Conservation (phyloP, 1,140 invertebrate genomes). For the Solenopsis invicta region DNA sequence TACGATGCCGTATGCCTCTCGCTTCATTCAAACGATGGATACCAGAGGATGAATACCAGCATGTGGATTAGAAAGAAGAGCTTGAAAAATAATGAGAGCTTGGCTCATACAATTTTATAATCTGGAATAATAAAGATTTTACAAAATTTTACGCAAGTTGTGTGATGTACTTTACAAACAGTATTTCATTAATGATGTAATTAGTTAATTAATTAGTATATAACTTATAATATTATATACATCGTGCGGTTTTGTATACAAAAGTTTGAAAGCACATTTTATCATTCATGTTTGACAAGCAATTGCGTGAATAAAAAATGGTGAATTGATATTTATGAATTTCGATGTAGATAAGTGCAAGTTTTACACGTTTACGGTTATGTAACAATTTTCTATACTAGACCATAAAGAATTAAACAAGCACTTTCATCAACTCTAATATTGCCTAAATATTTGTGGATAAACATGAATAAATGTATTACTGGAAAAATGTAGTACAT, state of each 20-base stretch:
- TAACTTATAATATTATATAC: background rate
- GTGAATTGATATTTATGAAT: background rate
- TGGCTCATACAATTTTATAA: slow-evolving; percentile 5
- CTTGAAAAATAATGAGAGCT: slow-evolving; percentile 2
- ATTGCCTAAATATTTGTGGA: background rate
- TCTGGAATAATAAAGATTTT: background rate
- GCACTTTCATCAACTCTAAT: background rate
- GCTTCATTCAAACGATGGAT: slow-evolving; percentile 34
- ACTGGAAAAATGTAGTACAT: background rate
- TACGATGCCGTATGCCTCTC: background rate
- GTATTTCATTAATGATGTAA: background rate
- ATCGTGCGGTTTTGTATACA: background rate
- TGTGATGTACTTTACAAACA: background rate
- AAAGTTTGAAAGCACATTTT: background rate
- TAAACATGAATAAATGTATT: slow-evolving; percentile 3
- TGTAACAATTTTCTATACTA: background rate
- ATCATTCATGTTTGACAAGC: background rate
- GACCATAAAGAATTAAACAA: background rate
- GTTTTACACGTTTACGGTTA: background rate
- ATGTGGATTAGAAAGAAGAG: slow-evolving; percentile 28
- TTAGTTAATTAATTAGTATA: background rate
- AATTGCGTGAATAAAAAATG: background rate
- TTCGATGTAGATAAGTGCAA: background rate
- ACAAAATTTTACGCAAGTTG: background rate
- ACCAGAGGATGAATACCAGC: background rate